These are phyloP conservation scores for Monopis laevigella DNA, from an alignment of 2,888 invertebrate genomes.

Conservation along the genomic window DNA sequence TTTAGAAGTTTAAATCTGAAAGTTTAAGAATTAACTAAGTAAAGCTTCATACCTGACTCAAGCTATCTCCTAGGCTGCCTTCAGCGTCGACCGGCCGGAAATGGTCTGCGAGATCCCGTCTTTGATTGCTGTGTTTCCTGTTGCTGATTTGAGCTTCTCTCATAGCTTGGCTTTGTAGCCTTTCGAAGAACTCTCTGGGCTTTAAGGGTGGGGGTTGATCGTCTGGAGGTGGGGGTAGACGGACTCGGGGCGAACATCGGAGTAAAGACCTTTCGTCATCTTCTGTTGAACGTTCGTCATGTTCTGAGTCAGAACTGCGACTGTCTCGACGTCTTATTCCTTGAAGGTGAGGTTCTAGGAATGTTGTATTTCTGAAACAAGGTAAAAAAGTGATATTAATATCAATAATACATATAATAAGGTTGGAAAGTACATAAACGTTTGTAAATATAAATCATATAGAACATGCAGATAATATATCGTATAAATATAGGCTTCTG, in stretches of 20 bases:
- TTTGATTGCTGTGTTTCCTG: slow-evolving; percentile 31
- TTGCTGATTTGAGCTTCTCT: slow-evolving; percentile 44
- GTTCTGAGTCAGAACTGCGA: slow-evolving; percentile 57
- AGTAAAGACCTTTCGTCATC: slow-evolving; percentile 55
- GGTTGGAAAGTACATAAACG: too few species aligned
- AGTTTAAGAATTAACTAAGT: slow-evolving; percentile 14
- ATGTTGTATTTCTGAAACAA: slow-evolving; percentile 77
- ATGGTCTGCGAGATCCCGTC: slow-evolving; percentile 35
- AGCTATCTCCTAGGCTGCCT: slow-evolving; percentile 52
- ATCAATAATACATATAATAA: too few species aligned
- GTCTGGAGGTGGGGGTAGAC: slow-evolving; percentile 49
- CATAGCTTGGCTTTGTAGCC: slow-evolving; percentile 59
- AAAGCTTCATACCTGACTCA: slow-evolving; percentile 50
- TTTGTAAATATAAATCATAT: too few species aligned
- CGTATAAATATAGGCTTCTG: too few species aligned
- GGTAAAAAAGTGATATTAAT: too few species aligned
- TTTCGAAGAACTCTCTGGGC: slow-evolving; percentile 65
- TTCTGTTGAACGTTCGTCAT: slow-evolving; percentile 59
- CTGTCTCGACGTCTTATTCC: slow-evolving; percentile 63
- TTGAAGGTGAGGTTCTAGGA: slow-evolving; percentile 78
- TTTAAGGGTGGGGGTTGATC: slow-evolving; percentile 61
- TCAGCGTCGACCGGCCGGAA: slow-evolving; percentile 52
- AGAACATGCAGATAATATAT: too few species aligned
- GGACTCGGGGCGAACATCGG: slow-evolving; percentile 50
- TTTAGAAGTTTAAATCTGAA: slow-evolving; percentile 26